Evolutionary conservation across 2,888 invertebrate species (phyloP), one percentile per base, ranked within the genome.

Genomic region (Gibbula magus): DNA sequence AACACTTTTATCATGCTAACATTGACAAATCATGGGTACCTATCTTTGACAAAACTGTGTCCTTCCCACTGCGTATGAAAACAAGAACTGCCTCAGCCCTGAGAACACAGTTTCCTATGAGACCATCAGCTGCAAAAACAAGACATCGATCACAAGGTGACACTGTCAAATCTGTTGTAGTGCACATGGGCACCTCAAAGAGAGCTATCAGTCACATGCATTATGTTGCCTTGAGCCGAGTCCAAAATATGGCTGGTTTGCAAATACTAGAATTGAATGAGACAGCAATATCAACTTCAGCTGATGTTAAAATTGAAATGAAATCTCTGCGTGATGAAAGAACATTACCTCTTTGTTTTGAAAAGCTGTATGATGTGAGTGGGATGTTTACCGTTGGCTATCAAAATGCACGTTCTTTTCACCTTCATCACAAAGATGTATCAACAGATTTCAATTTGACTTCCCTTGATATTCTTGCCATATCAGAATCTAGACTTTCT

Each of bases 131-230:
- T 54, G 83, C 80, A 18, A 82, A 80, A 76, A 82, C 82, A 18
- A 53, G 82, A n/a, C 81, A 81, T 45, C 52, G 75, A 74, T 73
- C 80, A 35, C 82, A 83, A 52, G 83, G 82, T n/a, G 74, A 78
- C 56, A 83, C 83, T n/a, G 8, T 78, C 0, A 10, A 18, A n/a
- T 5, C 66, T 35, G 75, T 78, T 29, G 81, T 77, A 22, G 70
- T 79, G 16, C 76, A 82, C 13, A 32, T 82, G 10, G 53, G 45
- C n/a, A 29, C 45, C n/a, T 22, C 16, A 10, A 82, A 74, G 66
- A 51, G 45, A 20, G 39, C n/a, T 22, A 80, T 81, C 22, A 79
- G 78, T n/a, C 82, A 82, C 13, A 45, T 45, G 45, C 45, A 45
- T 81, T 82, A 82, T 82, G 81, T 81, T 54, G 82, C 79, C 22